Evolutionary conservation across 2,888 invertebrate genomes (phyloP), one percentile per base, ranked within the genome.

Genomic region (Amblyjoppa fuscipennis): DNA sequence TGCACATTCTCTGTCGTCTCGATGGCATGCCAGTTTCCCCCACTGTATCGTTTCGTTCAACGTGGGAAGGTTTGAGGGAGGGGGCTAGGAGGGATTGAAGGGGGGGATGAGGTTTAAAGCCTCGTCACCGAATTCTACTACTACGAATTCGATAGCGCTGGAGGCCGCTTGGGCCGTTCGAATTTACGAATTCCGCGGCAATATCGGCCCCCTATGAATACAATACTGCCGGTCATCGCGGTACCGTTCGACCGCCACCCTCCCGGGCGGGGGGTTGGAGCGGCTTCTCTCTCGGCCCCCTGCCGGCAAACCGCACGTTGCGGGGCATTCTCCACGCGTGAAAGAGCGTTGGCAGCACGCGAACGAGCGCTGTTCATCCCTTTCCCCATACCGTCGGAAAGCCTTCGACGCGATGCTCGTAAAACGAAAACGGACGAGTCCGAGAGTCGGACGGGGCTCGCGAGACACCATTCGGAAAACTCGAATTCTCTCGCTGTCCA

Each of bases 101-200:
- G 0, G 41, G 41, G 25, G 69, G 59, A 53, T 31, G 51, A 73
- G 74, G 71, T 80, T 85, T 83, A 85, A 85, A 85, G 82, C 83
- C 85, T 83, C 83, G 85, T 85, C 83, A 85, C 85, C 85, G 85
- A 85, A 81, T 85, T 83, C 80, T 77, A 77, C 80, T 56, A 31
- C 70, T 79, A 83, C 85, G 83, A 76, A 83, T 85, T 83, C 87
- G 85, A 81, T 85, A 80, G 85, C 81, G 81, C 73, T 64, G 64
- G n/a, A 34, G 64, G 56, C 51, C 83, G 81, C 77, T 86, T 82
- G 81, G 78, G 69, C 81, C 76, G 73, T 83, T 77, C 41, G 75
- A 85, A 83, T 87, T 87, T 85, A 81, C 87, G 82, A 87, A 87
- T 87, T 87, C 83, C 85, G 59, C 78, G 76, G 83, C 81, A 85